phyloP scores from a whole-genome alignment of 2,797 vertebrate species.

The Tiaroga cobitis region DNA sequence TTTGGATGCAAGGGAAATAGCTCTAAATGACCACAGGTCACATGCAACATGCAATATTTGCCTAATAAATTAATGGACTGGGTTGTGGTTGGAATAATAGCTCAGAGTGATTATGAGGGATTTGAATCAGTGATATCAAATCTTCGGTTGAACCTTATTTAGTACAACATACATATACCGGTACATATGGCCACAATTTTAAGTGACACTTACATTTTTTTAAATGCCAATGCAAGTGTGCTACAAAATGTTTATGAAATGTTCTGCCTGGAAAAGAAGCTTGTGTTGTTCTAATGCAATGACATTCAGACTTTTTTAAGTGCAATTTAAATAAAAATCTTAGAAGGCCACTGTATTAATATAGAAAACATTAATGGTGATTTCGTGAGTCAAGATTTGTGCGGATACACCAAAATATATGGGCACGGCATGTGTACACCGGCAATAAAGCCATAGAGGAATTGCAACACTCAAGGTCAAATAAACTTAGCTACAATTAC shows the following conservation, averaged over 20 bases:
- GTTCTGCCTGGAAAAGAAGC: neutral
- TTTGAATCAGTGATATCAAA: constrained; percentile 12
- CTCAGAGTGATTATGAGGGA: neutral
- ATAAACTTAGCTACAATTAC: constrained; percentile 6
- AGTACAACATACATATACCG: neutral
- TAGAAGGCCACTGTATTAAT: neutral
- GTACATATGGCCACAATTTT: neutral
- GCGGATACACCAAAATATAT: neutral
- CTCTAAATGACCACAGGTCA: constrained; percentile 19
- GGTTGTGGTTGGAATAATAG: neutral
- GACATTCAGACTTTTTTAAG: neutral
- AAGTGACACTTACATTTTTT: neutral
- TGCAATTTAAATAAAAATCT: neutral
- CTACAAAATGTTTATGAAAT: neutral
- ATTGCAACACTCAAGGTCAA: constrained; percentile 29
- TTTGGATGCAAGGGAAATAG: neutral
- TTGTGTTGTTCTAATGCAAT: neutral
- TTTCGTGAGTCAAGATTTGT: neutral
- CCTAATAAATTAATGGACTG: constrained; percentile 11
- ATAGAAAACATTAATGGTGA: neutral
- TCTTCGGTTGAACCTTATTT: neutral
- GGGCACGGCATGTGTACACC: constrained; percentile 12
- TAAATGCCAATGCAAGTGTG: neutral
- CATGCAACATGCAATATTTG: neutral
- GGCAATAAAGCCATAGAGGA: constrained; percentile 25